Evolutionary conservation across 2,797 vertebrate genomes (phyloP), one percentile per base, ranked within the genome.

Genomic region (Chanos chanos): DNA sequence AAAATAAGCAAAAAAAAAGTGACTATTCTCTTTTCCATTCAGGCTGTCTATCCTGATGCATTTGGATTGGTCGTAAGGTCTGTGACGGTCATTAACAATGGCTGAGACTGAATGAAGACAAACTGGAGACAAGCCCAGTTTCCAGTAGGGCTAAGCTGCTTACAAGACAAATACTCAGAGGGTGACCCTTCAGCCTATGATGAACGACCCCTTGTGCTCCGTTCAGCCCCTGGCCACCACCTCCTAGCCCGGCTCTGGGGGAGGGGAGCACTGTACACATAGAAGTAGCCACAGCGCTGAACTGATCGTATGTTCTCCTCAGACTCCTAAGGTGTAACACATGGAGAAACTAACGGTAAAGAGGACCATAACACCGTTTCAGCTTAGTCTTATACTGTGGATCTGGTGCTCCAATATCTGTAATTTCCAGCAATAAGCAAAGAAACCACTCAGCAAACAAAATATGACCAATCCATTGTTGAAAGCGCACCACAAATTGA

Each of bases 351-450:
- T 87, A 61, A 88, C 89, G 81, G 90, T 86, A 77, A 85, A 86
- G 83, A 89, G 89, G 22, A 89, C 87, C 89, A 90, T 77, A 6
- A 37, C n/a, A n/a, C n/a, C n/a, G n/a, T n/a, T n/a, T n/a, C n/a
- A n/a, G n/a, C n/a, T n/a, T n/a, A n/a, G n/a, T n/a, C n/a, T n/a
- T n/a, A n/a, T n/a, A n/a, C n/a, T n/a, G n/a, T n/a, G n/a, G n/a
- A n/a, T n/a, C n/a, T n/a, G n/a, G n/a, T n/a, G n/a, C n/a, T n/a
- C n/a, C n/a, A n/a, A n/a, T n/a, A n/a, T n/a, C n/a, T n/a, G n/a
- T n/a, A n/a, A n/a, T n/a, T n/a, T n/a, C n/a, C n/a, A n/a, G n/a
- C n/a, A n/a, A n/a, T n/a, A n/a, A n/a, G n/a, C n/a, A n/a, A n/a
- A n/a, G n/a, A n/a, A n/a, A n/a, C n/a, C n/a, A n/a, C n/a, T n/a